phyloP scores from a whole-genome alignment of 1,140 invertebrate species.

The Bombyx mori region ASM3026992v2 NC_085112.1:4752001-4752500 shows the following conservation, averaged over 20 bases:
- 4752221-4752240: constrained; percentile 51
- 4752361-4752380: constrained; percentile 13
- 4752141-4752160: constrained; percentile 64
- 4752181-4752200: constrained; percentile 70
- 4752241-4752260: constrained; percentile 28
- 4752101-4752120: no score
- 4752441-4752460: constrained; percentile 44
- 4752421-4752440: constrained; percentile 72
- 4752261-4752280: constrained; percentile 39
- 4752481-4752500: constrained; percentile 68
- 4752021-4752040: background rate
- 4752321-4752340: no score
- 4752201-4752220: constrained; percentile 60
- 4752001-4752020: background rate
- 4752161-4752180: constrained; percentile 67
- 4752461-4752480: constrained; percentile 68
- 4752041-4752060: background rate
- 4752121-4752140: background rate
- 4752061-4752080: no score
- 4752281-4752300: constrained; percentile 31
- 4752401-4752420: constrained; percentile 71
- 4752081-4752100: no score
- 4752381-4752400: constrained; percentile 66
- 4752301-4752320: no score
- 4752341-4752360: background rate